Evolutionary conservation across 2,797 vertebrate species (phyloP), one percentile per base, ranked within the genome.

Genomic region (Neoniphon sammara): DNA sequence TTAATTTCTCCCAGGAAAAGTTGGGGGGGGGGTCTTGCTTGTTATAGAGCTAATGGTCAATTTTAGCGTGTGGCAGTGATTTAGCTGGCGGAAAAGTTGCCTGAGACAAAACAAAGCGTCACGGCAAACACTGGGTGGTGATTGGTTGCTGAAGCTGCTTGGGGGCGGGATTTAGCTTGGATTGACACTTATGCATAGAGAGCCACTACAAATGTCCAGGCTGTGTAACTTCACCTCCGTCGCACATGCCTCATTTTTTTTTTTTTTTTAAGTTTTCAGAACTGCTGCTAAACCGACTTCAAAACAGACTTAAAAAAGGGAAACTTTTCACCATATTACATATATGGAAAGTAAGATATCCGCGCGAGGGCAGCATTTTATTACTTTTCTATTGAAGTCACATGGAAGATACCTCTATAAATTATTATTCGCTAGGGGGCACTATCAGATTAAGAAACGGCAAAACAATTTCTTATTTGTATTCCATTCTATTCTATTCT

Each of bases 61-160:
- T 60, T 64, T 20, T 5, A 44, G 7, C 68, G 62, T 42, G 50
- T 61, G 66, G 55, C 67, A 74, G 60, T 83, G 85, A 87, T 89
- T 90, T 80, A 49, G 58, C 60, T 71, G 83, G 49, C n/a, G 53
- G 56, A 74, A 20, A 64, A 66, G 34, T 74, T 42, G 31, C 63
- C 17, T 7, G 1, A 25, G 7, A n/a, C 10, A 61, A 10, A 18
- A 3, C 0, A 17, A 31, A 14, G 14, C 9, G 15, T 18, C 15
- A 57, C 36, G 17, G 27, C 11, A 8, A 69, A 30, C 0, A 3
- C 34, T 36, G 61, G 58, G 15, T 20, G 8, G 11, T 86, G 82
- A 90, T 91, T 91, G 85, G 87, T 77, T 65, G 23, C 0, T 12
- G 14, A 47, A 14, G 21, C 11, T 15, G 8, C 6, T 21, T 15